Evolutionary conservation across 2,888 invertebrate genomes (phyloP), one percentile per base, ranked within the genome.

Genomic region (Syrphus vitripennis): DNA sequence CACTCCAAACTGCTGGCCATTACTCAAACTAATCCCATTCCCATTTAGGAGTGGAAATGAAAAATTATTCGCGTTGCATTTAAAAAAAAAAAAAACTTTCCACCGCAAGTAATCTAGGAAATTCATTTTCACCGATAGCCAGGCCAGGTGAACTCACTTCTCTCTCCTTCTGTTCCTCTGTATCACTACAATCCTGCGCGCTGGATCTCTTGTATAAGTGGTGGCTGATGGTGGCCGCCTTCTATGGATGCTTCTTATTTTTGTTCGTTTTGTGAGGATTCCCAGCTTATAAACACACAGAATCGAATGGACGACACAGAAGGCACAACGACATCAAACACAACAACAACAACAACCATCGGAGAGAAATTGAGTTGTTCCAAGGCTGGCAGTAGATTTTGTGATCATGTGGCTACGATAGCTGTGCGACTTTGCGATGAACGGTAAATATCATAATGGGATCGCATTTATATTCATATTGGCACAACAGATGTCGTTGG

Each of bases 401-500:
- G 84, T 42, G 84, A 86, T 86, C 81, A 77, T 81, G 77, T 45
- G 74, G 61, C 40, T 87, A 57, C 74, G 87, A 87, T 87, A 83
- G 78, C 77, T 59, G 59, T 59, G 59, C 59, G 59, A 59, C 19
- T 34, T 34, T 55, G 37, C 78, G 78, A 78, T 74, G 78, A 83
- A 82, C 87, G 87, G 87, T 87, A 87, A 87, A 83, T 79, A 87
- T 83, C 74, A 75, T 87, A 87, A 87, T 87, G 87, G 83, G 82
- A 87, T 87, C 87, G 78, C 83, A 87, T 87, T 87, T 87, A 87
- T 87, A 87, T 87, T 87, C 83, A 78, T 87, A 87, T 87, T 87
- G 87, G 83, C 87, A 87, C 86, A 86, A 86, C 86, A 86, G 86
- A 86, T 86, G 86, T 86, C 86, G 82, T 82, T 86, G 82, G 69